Conservation (phyloP, 2,888 invertebrate genomes). For the Polyommatus iphigenia region DNA sequence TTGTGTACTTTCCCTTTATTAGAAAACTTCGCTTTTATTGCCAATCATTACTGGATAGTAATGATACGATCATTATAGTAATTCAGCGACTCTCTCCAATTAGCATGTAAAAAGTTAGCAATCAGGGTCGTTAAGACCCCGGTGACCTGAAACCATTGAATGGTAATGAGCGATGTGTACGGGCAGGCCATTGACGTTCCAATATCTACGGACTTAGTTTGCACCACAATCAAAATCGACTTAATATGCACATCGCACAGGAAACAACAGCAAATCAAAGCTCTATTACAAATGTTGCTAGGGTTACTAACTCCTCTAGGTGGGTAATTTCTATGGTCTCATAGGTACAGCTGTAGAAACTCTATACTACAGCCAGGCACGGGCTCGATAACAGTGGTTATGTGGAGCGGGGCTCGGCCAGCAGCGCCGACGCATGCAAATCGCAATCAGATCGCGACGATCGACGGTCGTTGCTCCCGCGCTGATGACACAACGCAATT, state of each 20-base stretch:
- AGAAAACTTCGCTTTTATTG: background rate
- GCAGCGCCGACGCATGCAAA: slow-evolving; percentile 67
- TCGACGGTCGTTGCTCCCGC: slow-evolving; percentile 47
- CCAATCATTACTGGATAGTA: background rate
- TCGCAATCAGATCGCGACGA: slow-evolving; percentile 77
- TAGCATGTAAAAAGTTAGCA: slow-evolving; percentile 18
- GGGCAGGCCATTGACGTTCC: slow-evolving; percentile 1
- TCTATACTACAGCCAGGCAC: background rate
- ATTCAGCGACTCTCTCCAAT: slow-evolving; percentile 17
- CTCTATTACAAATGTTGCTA: background rate
- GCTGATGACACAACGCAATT: slow-evolving; percentile 30
- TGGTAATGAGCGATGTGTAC: slow-evolving; percentile 29
- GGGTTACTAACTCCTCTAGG: background rate
- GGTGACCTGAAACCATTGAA: slow-evolving; percentile 31
- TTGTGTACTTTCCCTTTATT: slow-evolving; percentile 1
- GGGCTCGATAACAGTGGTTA: slow-evolving; percentile 35
- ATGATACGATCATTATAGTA: slow-evolving; percentile 6
- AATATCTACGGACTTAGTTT: background rate
- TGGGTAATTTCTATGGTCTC: background rate
- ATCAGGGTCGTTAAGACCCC: slow-evolving; percentile 23
- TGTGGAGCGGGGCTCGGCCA: slow-evolving; percentile 39
- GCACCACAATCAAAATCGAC: background rate
- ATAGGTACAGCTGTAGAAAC: background rate
- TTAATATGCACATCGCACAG: background rate
- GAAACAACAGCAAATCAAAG: background rate